Base-by-base conservation (phyloP, 2,888 invertebrate genomes). In the Podabrus alpinus region DNA sequence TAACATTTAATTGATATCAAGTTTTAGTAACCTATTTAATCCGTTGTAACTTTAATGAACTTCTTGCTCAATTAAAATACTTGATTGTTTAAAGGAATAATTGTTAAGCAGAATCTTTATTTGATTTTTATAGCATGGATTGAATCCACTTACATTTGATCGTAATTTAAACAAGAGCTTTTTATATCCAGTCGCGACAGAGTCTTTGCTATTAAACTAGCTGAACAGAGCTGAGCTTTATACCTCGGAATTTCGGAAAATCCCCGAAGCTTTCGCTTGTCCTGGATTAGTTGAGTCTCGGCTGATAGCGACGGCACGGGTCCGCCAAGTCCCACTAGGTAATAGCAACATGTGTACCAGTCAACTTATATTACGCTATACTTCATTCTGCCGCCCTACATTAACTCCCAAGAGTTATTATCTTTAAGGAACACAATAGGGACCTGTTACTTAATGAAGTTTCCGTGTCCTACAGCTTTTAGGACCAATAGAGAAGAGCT, bases 191-290 rank as follows among this genome's bases (percentile, higher is more conserved):
- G 81, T 81, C 79, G 80, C 82, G 82, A 81, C 82, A 83, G 83
- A 82, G 81, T 79, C 79, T 74, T 66, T 69, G 82, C 84, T 82
- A 83, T 83, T 84, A 82, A 78, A 78, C 69, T 76, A 73, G 73
- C 76, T 76, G 72, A 76, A 80, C 81, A 77, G 79, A 83, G 80
- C 79, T 74, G 79, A 80, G 83, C 80, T 85, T 84, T 85, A 84
- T 84, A 83, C 82, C 80, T 81, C 74, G 84, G 85, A 85, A 86
- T 86, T 86, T 85, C 82, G 81, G 84, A 83, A 86, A 86, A 86
- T 85, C 86, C 85, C 84, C 80, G 81, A 81, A 85, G 85, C 85
- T 84, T 82, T 81, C 80, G 83, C 84, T 83, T 83, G 85, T 85
- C 82, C 83, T 79, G 85, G 86, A 86, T 86, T 86, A 86, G 83